Percentiles rank a stretch among this genome's conserved stretches.
These are phyloP conservation scores for Microtus richardsoni DNA, from an alignment of 2,113 vertebrate species.

Conservation along the genomic window DNA sequence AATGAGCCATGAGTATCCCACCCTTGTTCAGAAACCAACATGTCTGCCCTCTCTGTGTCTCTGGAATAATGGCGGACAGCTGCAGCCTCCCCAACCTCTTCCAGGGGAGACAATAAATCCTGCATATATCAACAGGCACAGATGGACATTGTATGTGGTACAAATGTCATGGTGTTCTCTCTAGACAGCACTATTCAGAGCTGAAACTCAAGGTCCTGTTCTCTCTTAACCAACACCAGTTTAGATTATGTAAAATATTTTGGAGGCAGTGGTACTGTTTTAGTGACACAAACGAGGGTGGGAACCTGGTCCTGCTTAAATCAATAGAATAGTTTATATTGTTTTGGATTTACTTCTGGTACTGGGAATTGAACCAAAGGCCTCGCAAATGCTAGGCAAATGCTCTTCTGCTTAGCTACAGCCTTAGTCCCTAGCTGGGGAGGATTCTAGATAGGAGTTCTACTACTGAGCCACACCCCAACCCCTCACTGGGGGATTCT, in stretches of 20 bases:
- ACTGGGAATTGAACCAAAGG: neutral
- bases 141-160: neutral
- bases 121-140: neutral
- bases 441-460: neutral
- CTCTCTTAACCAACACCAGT: neutral
- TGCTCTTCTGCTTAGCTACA: neutral
- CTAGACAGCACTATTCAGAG: neutral
- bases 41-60: neutral
- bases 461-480: neutral
- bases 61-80: neutral
- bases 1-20: too few species aligned
- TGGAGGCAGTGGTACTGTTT: neutral
- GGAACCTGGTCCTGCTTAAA: neutral
- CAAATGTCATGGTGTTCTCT: neutral
- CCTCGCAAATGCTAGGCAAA: neutral
- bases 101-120: neutral
- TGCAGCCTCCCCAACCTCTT: neutral
- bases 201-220: neutral
- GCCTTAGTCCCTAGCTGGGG: neutral
- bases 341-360: neutral
- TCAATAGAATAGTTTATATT: neutral
- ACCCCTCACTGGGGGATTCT: neutral
- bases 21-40: neutral
- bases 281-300: neutral
- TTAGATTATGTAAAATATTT: neutral